These are phyloP conservation scores for Vidua chalybeata DNA, from an alignment of 2,113 vertebrate species.

Conservation along the genomic window DNA sequence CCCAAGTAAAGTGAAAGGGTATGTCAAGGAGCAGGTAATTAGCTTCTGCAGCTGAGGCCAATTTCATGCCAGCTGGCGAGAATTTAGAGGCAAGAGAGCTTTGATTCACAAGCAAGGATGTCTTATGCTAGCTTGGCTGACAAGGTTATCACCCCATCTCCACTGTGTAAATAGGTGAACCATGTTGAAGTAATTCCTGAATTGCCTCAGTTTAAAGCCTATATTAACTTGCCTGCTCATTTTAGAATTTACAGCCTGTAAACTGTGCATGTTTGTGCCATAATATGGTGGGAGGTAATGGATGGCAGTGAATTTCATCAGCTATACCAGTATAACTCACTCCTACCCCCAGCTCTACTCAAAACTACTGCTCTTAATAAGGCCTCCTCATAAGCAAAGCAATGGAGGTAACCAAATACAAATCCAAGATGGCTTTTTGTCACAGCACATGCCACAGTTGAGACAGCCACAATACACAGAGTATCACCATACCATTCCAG, in stretches of 20 bases:
- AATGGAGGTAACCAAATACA: not conserved
- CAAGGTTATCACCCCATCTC: not conserved
- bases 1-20: not conserved
- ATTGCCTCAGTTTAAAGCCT: not conserved
- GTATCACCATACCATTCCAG: not conserved
- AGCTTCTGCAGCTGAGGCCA: conserved; percentile 38
- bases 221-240: not conserved
- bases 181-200: not conserved
- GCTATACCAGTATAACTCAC: not conserved
- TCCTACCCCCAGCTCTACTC: not conserved
- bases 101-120: not conserved
- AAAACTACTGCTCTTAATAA: not conserved
- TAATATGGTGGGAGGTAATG: not conserved
- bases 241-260: not conserved
- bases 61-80: conserved; percentile 28
- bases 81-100: conserved; percentile 14
- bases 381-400: not conserved
- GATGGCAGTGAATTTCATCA: not conserved
- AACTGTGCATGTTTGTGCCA: not conserved
- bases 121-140: not conserved
- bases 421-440: not conserved
- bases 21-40: conserved; percentile 34
- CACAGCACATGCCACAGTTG: not conserved
- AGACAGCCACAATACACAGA: not conserved
- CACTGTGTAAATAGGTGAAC: not conserved